phyloP scores from a whole-genome alignment of 2,113 vertebrate genomes.

The Campylomormyrus numenius region DNA sequence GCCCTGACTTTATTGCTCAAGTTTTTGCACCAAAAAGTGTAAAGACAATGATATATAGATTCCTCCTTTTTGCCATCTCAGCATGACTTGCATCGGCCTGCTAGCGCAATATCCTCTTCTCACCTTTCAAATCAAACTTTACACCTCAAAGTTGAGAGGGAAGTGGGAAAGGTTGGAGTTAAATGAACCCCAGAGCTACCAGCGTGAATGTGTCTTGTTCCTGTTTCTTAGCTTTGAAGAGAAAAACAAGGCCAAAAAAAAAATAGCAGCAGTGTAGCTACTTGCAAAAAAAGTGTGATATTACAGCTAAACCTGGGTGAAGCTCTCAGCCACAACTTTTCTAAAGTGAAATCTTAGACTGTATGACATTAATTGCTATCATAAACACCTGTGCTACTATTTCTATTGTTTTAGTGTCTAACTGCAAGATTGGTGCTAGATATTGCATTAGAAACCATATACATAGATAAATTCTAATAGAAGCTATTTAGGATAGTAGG shows the following conservation, averaged over 20 bases:
- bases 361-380: neutral
- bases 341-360: neutral
- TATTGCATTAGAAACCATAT: neutral
- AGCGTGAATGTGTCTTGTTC: neutral
- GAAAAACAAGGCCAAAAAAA: neutral
- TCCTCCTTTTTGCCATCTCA: neutral
- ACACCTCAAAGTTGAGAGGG: slow-evolving; percentile 6
- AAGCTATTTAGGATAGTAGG: neutral
- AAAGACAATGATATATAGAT: neutral
- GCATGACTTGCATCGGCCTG: neutral
- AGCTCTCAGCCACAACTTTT: neutral
- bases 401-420: neutral
- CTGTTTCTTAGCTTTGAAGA: slow-evolving; percentile 6
- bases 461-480: neutral
- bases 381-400: neutral
- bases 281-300: neutral
- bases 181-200: neutral
- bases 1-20: neutral
- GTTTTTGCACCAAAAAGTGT: neutral
- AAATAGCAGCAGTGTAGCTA: too few species aligned
- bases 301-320: neutral
- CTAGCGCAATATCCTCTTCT: slow-evolving; percentile 10
- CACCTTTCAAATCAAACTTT: slow-evolving; percentile 14
- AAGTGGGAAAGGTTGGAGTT: neutral
- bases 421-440: neutral